Base-by-base conservation (phyloP, 2,113 vertebrate genomes). In the Cyprinodon tularosa region DNA sequence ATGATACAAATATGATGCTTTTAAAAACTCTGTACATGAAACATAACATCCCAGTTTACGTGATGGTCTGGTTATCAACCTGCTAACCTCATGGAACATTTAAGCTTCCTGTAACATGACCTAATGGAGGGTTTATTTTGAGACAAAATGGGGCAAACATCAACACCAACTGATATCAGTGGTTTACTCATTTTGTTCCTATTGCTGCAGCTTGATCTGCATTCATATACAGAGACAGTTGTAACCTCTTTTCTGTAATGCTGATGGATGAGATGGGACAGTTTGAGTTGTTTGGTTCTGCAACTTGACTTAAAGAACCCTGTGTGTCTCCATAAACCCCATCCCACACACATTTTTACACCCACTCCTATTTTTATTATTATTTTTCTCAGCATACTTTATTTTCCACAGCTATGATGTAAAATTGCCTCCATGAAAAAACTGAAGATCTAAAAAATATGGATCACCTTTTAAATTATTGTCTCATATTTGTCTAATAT, bases 1-100 rank as follows among this genome's bases (percentile, higher is more conserved):
- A 68, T 69, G 61, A 78, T 72, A 62, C 77, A 90, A 82, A 85
- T 71, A 72, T 70, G 79, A 80, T 82, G 13, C 77, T 80, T 79
- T 83, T 77, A 83, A 13, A 71, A 47, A 38, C 3, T n/a, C 17
- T 73, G 36, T 48, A 69, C 83, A 10, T 15, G 4, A 11, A 76
- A 78, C 12, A 47, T 13, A 68, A 50, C 37, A 22, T 0, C 5
- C 2, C n/a, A 13, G 44, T 14, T 8, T 37, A 29, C 29, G 3
- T n/a, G 74, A 77, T 47, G 77, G 2, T 0, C 37, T 57, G 47
- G 50, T 64, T 42, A 65, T 61, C 11, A n/a, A 3, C 12, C 44
- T 68, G 60, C 53, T 62, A 39, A 12, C 20, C 72, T 81, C 75
- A 64, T 74, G 0, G 80, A 77, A 2, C 40, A 74, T 82, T 86